Evolutionary conservation across 2,797 vertebrate species (phyloP), one percentile per base, ranked within the genome.

Genomic region (Remorina albescens): DNA sequence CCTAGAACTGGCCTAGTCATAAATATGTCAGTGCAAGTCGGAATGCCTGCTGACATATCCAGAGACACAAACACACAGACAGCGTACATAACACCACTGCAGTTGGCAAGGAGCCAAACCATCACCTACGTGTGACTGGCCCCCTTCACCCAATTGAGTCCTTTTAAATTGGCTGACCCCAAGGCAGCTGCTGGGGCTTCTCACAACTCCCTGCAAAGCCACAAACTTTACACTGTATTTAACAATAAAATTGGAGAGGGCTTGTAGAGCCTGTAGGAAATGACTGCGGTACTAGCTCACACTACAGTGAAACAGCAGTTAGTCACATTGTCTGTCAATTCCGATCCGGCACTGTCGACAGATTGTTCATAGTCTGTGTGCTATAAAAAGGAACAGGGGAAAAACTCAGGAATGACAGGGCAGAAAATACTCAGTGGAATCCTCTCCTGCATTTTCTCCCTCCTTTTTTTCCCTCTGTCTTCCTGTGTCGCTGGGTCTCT

Each of bases 381-480:
- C 89, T 92, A 92, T 85, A 89, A 88, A 91, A 89, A 91, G 91
- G 44, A 85, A 78, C 77, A 51, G 67, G 59, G 53, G 26, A 64
- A 56, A 74, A 77, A 76, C 71, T 74, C 77, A 80, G 88, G 87
- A 91, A 89, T 89, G 90, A 89, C 86, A 81, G 85, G 79, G 73
- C 57, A 78, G 88, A 89, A 91, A 91, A 86, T 70, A 76, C 78
- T 81, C 55, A 36, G 78, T 49, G 81, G 84, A 88, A 88, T 86
- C 81, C 79, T 82, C 23, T 44, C 73, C 76, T 42, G 65, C 62
- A 67, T 72, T 76, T 85, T 82, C 80, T 49, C 78, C 70, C 37
- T 74, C 64, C 78, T 32, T 57, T 64, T 36, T 67, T 53, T 63
- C 54, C 30, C 47, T 70, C 58, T 51, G 56, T 78, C 50, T 83